Evolutionary conservation across 2,888 invertebrate genomes (phyloP).

Genomic region (Hartigia nigra): DNA sequence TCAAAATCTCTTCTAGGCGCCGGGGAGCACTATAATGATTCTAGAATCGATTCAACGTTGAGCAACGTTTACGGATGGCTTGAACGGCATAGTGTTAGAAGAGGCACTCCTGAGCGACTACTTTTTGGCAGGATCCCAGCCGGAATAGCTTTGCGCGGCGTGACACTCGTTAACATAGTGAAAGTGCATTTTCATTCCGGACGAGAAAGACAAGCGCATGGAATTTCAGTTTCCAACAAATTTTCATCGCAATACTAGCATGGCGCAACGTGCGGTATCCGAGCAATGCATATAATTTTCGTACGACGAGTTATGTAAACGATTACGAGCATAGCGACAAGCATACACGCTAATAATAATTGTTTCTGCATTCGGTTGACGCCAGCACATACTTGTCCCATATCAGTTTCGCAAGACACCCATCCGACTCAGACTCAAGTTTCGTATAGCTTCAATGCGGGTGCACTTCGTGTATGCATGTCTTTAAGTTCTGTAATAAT

Average conservation of each 20-base stretch:
- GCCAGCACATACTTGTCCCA: conserved; percentile 35
- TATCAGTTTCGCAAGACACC: conserved; percentile 30
- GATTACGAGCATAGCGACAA: neutral
- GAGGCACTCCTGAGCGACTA: conserved; percentile 17
- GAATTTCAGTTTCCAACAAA: neutral
- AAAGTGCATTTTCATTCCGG: conserved; percentile 33
- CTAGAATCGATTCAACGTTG: neutral
- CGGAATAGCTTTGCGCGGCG: conserved; percentile 19
- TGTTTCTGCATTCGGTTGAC: conserved; percentile 28
- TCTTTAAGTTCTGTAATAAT: neutral
- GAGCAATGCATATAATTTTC: neutral
- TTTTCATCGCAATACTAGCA: neutral
- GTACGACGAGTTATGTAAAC: neutral
- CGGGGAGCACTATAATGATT: neutral
- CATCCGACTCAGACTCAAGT: conserved; percentile 6
- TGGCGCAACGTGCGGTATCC: neutral
- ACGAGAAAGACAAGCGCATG: neutral
- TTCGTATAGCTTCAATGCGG: conserved; percentile 14
- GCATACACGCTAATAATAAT: conserved; percentile 19
- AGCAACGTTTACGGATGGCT: neutral
- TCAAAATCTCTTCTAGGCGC: neutral
- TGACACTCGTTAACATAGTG: conserved; percentile 31
- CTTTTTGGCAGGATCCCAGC: conserved; percentile 37
- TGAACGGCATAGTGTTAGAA: neutral
- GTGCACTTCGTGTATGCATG: neutral